Evolutionary conservation across 1,140 invertebrate species (phyloP), one percentile per base, ranked within the genome.

Genomic region (Solenopsis fugax): DNA sequence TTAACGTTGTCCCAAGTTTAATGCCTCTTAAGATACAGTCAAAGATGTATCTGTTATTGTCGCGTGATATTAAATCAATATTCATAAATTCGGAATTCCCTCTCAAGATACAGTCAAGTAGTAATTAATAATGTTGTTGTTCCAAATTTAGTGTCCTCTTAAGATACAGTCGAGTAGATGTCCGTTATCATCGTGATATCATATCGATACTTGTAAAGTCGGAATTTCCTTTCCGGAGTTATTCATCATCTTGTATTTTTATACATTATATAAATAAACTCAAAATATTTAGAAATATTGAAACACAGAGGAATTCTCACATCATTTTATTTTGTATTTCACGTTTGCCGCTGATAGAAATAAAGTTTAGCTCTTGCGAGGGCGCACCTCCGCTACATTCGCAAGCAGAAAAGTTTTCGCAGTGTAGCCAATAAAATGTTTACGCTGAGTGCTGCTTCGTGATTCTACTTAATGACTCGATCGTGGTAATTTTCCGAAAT

Each of bases 391-490:
- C 29, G 9, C 67, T 54, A 41, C 29, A 1, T 69, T 69, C 9
- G n/a, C 45, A 16, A 5, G n/a, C 7, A 62, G n/a, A 12, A 56
- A 69, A 69, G 50, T 71, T 41, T 67, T 41, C 29, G 18, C 16
- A 29, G 4, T 13, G 12, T 34, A 48, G 37, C 37, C 4, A 45
- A 34, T 37, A 65, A 80, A 80, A 80, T 54, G 48, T 54, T 54
- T 29, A 81, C 64, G 45, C 16, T 48, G 60, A 52, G 48, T 34
- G 45, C 45, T 48, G 37, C 58, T 78, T 65, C 45, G 77, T 34
- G 50, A 54, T 80, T 69, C 48, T 69, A 80, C 45, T 80, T 41
- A 45, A 67, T 21, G 62, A 67, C 21, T 52, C 50, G 50, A 71
- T 69, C 34, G 50, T 50, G 37, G 75, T 48, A 71, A n/a, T 52